These are phyloP conservation scores for Sminthurinus aureus DNA, from an alignment of 2,888 invertebrate genomes.

Conservation along the genomic window DNA sequence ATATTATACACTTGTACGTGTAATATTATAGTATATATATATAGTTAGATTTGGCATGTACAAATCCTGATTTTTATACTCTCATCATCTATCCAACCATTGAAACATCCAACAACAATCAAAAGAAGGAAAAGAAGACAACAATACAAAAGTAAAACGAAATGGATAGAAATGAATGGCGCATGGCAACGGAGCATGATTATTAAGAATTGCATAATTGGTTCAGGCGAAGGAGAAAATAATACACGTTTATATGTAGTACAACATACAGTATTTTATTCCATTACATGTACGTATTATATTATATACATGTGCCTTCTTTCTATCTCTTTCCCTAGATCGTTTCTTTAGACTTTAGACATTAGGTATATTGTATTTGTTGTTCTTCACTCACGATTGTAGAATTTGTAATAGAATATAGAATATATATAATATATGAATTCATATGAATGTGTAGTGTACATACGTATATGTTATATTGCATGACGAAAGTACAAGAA, in stretches of 20 bases:
- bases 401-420: too few relatives aligned
- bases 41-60: neutral
- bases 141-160: neutral
- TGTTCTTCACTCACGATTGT: neutral
- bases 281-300: neutral
- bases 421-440: too few relatives aligned
- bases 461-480: neutral
- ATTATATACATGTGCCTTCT: too few relatives aligned
- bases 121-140: neutral
- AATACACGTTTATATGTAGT: neutral
- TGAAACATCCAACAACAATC: neutral
- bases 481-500: constrained; percentile 23
- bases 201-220: constrained; percentile 34
- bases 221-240: constrained; percentile 31
- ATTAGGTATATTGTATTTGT: neutral
- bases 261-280: neutral
- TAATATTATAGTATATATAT: neutral
- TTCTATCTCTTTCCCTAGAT: too few relatives aligned
- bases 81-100: neutral
- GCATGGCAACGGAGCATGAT: constrained; percentile 25
- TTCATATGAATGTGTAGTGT: neutral
- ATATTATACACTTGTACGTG: neutral
- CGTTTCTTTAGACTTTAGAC: too few relatives aligned
- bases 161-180: neutral
- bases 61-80: neutral